Evolutionary conservation across 2,888 invertebrate genomes (phyloP).

Genomic region (Drosophila mimetica): DNA sequence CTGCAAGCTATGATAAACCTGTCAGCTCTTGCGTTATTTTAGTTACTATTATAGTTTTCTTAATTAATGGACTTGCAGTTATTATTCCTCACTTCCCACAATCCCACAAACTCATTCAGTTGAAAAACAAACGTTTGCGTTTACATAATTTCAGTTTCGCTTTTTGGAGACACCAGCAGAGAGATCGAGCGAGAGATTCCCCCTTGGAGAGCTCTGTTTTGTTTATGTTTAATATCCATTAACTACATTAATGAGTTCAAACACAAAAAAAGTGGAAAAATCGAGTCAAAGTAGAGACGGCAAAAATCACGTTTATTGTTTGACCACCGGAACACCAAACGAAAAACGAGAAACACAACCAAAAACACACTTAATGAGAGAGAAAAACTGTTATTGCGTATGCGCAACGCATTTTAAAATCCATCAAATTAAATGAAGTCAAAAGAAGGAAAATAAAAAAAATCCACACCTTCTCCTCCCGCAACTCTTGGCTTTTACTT

Average conservation of each 20-base stretch:
- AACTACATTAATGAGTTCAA: slow-evolving; percentile 69
- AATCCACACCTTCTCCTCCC: not conserved
- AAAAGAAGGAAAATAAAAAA: not conserved
- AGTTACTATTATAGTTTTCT: not conserved
- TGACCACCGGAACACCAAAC: slow-evolving; percentile 46
- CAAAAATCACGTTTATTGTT: slow-evolving; percentile 52
- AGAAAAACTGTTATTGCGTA: slow-evolving; percentile 34
- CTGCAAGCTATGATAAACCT: too few species aligned
- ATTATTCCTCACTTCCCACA: not conserved
- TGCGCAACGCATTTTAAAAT: slow-evolving; percentile 41
- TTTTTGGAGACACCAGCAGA: slow-evolving; percentile 10
- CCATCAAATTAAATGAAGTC: slow-evolving; percentile 24
- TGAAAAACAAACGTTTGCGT: slow-evolving; percentile 13
- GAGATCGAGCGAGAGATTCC: not conserved
- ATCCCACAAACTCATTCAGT: slow-evolving; percentile 13
- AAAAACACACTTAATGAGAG: slow-evolving; percentile 25
- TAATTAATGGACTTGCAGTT: not conserved
- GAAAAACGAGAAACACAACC: slow-evolving; percentile 29
- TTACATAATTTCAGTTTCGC: slow-evolving; percentile 27
- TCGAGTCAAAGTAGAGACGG: slow-evolving; percentile 6
- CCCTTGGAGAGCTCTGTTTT: slow-evolving; percentile 47
- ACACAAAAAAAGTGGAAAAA: slow-evolving; percentile 31
- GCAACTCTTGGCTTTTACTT: slow-evolving; percentile 22
- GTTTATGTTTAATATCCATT: slow-evolving; percentile 71
- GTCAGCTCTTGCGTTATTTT: not conserved